Evolutionary conservation across 2,888 invertebrate species (phyloP), one percentile per base, ranked within the genome.

Genomic region (Siphonodentalium dalli): DNA sequence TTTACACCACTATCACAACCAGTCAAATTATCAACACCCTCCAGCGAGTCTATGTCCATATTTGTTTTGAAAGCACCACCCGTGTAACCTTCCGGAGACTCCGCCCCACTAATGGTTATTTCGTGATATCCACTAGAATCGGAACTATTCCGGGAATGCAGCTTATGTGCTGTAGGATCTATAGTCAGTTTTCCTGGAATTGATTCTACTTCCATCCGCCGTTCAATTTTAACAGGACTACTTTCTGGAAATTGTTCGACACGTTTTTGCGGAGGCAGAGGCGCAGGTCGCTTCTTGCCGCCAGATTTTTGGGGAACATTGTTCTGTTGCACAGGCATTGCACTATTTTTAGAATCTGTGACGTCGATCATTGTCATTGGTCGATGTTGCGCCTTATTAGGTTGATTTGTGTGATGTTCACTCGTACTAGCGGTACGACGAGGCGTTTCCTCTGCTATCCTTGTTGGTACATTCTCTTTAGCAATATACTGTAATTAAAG

Each of bases 41-140:
- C 71, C 42, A 72, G 69, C 8, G 74, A 72, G 9, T 67, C 61
- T 20, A 69, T 64, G 34, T 74, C 71, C n/a, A 69, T 57, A 33
- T 66, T 72, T 6, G 65, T 65, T 42, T 71, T 69, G 43, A 62
- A 63, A 42, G 48, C 31, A 39, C 58, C 43, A 55, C 65, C 18
- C 48, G 63, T 58, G 48, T 55, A 42, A 6, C 67, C 69, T 28
- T 72, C 72, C 0, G 75, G 74, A 1, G 74, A 72, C 24, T 74
- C 75, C 86, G 82, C 44, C 11, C 73, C 73, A 54, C 72, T 75
- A 1, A 73, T 49, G 7, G 88, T 88, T 1, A 88, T 86, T 74
- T 89, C 89, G 75, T 89, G 88, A 74, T 88, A 88, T 1, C 88
- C 89, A 52, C 88, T 88, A 66, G 88, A 89, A 75, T 89, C 89